Base-by-base conservation (phyloP, 2,797 vertebrate species). In the Urosaurus nigricauda region DNA sequence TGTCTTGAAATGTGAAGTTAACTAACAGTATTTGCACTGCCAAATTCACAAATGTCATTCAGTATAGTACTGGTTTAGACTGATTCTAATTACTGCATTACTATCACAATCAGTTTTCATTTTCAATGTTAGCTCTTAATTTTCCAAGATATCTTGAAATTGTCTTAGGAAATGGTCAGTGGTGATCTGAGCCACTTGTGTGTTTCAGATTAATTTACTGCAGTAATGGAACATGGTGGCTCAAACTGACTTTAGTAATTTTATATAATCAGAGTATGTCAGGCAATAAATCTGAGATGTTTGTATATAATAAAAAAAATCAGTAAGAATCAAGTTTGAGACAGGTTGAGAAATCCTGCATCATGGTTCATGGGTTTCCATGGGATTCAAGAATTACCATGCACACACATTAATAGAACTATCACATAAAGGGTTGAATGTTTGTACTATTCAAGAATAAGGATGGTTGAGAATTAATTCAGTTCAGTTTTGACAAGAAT, bases 1-100 rank as follows among this genome's bases (percentile, higher is more conserved):
- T 92, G 92, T 85, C 26, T 89, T 93, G 87, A 94, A 94, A 94
- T 79, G 24, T 88, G 70, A 91, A 91, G 85, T 89, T 94, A 95
- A 91, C 88, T 83, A 21, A 86, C 35, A 85, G 0, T 53, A 37
- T 90, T 91, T 29, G 0, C 51, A 56, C 71, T 88, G 88, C 88
- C 92, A 87, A 91, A 87, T 82, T 86, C 79, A 16, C 58, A 83
- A 90, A 19, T 88, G 92, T 90, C 89, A 47, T 9, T 3, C 12
- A 53, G 43, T 43, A 32, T 81, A 74, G 87, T 51, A 14, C 2
- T 73, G 68, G 63, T 78, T 65, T 21, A 68, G 35, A 40, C 63
- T 77, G 14, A n/a, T 60, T 84, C 58, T 60, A 40, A 71, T 80
- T 21, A 71, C 56, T 21, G 37, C 3, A 68, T 51, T 58, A 13